Evolutionary conservation across 2,113 vertebrate genomes (phyloP).

Genomic region (Girardinichthys multiradiatus): DNA sequence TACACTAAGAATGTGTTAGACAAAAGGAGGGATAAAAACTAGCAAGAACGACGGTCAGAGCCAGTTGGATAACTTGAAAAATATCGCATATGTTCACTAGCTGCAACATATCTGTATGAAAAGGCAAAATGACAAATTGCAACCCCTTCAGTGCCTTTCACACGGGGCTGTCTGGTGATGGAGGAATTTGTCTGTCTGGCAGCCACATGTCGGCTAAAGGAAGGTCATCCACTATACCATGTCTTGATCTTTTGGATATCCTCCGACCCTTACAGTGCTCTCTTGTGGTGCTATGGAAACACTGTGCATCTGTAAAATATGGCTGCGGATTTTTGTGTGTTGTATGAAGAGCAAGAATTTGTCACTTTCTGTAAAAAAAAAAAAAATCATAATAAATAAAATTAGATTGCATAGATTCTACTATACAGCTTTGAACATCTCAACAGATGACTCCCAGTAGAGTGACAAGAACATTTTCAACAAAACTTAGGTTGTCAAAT

Average conservation of each 20-base stretch:
- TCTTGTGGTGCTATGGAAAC: conserved; percentile 30
- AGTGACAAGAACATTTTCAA: not conserved
- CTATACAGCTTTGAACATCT: not conserved
- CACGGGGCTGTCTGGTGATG: conserved; percentile 8
- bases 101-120: conserved; percentile 69
- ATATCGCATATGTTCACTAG: conserved; percentile 75
- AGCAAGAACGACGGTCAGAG: not conserved
- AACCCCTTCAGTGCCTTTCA: conserved; percentile 13
- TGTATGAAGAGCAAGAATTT: not conserved
- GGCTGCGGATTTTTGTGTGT: not conserved
- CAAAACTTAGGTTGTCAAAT: not conserved
- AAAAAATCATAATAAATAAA: too few relatives aligned
- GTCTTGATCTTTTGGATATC: conserved; percentile 43
- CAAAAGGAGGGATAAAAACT: conserved; percentile 1
- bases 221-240: conserved; percentile 28
- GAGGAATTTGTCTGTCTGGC: conserved; percentile 60
- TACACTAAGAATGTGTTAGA: conserved; percentile 2
- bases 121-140: conserved; percentile 41
- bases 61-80: conserved; percentile 46
- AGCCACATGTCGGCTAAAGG: conserved; percentile 57
- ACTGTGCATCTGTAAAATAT: conserved; percentile 3
- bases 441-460: not conserved
- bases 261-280: conserved; percentile 1
- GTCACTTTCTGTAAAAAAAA: not conserved
- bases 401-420: not conserved